A percentile compares a stretch with the other conserved stretches of the same genome.
phyloP scores from a whole-genome alignment of 64 coral and sea anemone genomes.

The Dendronephthya gigantea region DNA sequence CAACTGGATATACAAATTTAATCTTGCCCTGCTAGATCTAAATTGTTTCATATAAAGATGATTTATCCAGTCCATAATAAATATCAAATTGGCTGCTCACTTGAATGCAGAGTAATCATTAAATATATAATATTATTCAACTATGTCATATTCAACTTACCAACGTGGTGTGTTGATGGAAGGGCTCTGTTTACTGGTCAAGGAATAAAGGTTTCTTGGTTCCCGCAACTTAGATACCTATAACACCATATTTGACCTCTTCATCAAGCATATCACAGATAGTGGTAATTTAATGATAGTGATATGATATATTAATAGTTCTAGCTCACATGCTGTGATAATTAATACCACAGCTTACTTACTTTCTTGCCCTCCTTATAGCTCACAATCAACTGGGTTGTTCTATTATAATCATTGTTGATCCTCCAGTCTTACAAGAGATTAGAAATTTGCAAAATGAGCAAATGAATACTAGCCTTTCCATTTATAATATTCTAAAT shows the following conservation, averaged over 20 bases:
- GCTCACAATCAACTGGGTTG: slow-evolving; percentile 54
- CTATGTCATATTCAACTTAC: not conserved
- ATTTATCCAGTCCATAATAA: no score
- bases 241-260: not conserved
- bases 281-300: not conserved
- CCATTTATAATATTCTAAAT: no score
- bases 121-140: no score
- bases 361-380: slow-evolving; percentile 59
- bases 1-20: no score
- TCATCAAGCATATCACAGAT: no score
- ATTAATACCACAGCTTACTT: not conserved
- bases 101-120: no score
- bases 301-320: no score
- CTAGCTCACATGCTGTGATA: not conserved
- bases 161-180: not conserved
- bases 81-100: no score
- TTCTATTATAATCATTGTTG: not conserved
- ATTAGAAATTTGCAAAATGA: not conserved
- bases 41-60: no score
- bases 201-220: slow-evolving; percentile 44
- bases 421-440: not conserved
- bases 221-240: slow-evolving; percentile 60
- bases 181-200: not conserved
- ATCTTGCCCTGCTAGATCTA: no score
- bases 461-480: no score